A percentile compares a stretch with the other conserved stretches of the same genome.
Evolutionary conservation across 2,888 invertebrate genomes (phyloP).

Genomic region (Carabus problematicus): DNA sequence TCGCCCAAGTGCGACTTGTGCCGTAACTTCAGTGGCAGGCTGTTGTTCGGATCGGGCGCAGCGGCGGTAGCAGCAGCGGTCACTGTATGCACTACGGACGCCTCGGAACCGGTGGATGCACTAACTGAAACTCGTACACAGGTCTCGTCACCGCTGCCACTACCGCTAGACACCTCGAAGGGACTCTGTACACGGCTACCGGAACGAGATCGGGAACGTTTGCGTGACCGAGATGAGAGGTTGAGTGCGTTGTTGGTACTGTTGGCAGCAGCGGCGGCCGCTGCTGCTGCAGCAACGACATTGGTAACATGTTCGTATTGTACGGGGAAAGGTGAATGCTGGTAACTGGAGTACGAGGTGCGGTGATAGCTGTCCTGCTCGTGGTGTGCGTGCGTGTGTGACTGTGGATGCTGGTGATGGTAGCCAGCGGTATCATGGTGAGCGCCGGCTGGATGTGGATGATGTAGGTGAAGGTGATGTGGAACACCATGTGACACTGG

Average conservation of each 20-base stretch:
- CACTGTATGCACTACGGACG: slow-evolving; percentile 58
- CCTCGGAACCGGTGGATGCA: slow-evolving; percentile 60
- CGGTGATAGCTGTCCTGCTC: slow-evolving; percentile 58
- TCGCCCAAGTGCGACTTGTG: slow-evolving; percentile 91
- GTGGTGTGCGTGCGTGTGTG: slow-evolving; percentile 18
- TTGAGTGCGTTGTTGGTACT: slow-evolving; percentile 73
- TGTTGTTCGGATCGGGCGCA: slow-evolving; percentile 71
- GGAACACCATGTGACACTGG: slow-evolving; percentile 1
- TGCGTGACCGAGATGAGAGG: slow-evolving; percentile 69
- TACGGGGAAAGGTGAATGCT: slow-evolving; percentile 51
- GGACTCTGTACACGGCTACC: slow-evolving; percentile 69
- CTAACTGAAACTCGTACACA: slow-evolving; percentile 31
- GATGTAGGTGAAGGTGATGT: slow-evolving; percentile 28
- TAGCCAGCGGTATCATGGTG: slow-evolving; percentile 61
- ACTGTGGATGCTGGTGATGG: slow-evolving; percentile 54
- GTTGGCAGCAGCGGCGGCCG: slow-evolving; percentile 61
- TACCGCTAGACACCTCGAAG: slow-evolving; percentile 81
- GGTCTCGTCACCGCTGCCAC: slow-evolving; percentile 67
- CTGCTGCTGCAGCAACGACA: slow-evolving; percentile 61
- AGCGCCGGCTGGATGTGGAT: slow-evolving; percentile 24
- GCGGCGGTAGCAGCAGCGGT: slow-evolving; percentile 51
- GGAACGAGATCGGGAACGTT: slow-evolving; percentile 52
- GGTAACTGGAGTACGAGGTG: slow-evolving; percentile 61
- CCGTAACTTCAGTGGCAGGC: slow-evolving; percentile 87
- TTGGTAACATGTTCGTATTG: slow-evolving; percentile 48